These are phyloP conservation scores for Sciaenops ocellatus DNA, from an alignment of 2,797 vertebrate species.

Conservation along the genomic window DNA sequence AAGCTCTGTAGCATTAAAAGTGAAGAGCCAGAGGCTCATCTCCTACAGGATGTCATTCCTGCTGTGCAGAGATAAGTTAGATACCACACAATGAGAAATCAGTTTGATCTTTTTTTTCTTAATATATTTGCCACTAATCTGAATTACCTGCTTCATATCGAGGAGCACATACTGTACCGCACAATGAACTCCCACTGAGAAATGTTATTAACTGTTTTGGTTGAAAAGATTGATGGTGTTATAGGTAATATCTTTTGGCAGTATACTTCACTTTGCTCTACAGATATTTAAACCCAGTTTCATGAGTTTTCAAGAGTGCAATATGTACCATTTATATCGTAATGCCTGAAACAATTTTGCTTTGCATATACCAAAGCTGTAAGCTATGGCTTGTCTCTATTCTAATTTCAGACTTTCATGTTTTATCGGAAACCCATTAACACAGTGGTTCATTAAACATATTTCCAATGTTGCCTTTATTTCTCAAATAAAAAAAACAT, in stretches of 20 bases:
- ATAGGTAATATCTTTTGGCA: constrained; percentile 42
- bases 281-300: constrained; percentile 22
- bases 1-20: constrained; percentile 34
- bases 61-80: constrained; percentile 49
- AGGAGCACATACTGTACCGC: constrained; percentile 33
- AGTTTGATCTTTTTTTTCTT: constrained; percentile 46
- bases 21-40: constrained; percentile 21
- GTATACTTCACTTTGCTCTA: constrained; percentile 14
- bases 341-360: constrained; percentile 5
- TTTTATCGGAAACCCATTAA: background rate
- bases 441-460: background rate
- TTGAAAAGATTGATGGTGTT: constrained; percentile 47
- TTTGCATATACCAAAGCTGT: constrained; percentile 4
- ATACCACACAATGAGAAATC: constrained; percentile 49
- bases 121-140: constrained; percentile 59
- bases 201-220: constrained; percentile 56
- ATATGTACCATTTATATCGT: constrained; percentile 6
- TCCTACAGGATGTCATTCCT: constrained; percentile 36
- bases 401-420: constrained; percentile 1
- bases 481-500: background rate
- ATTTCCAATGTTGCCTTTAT: background rate
- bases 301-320: background rate
- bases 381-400: constrained; percentile 2
- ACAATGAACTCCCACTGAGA: constrained; percentile 55
- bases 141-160: constrained; percentile 57